Base-by-base conservation (phyloP, 2,888 invertebrate species). In the Eupithecia subfuscata region DNA sequence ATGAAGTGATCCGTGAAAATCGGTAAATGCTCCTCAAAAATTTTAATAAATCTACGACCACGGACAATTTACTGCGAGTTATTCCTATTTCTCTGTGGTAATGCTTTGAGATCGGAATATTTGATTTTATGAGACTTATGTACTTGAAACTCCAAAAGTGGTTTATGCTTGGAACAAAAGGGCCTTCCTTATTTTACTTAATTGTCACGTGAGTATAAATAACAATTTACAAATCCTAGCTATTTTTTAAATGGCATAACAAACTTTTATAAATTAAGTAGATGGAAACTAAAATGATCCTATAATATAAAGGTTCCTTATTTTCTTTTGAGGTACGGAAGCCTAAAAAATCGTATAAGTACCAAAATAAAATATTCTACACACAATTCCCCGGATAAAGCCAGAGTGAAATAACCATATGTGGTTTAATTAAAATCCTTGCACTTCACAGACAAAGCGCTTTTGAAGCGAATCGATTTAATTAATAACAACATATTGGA, bases 1-100 rank as follows among this genome's bases (percentile, higher is more conserved):
- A 75, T 70, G 73, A 76, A 81, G 76, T 78, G 80, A 77, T 76
- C 80, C 75, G 81, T 78, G 73, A 81, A 79, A 74, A 74, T 48
- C 69, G 64, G 71, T 79, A 74, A 77, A 80, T 72, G 67, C 69
- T 74, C 71, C 71, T 73, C 75, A 56, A 79, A 79, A 79, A 52
- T 77, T 74, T 78, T 73, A 73, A 78, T 75, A 75, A 78, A 79
- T 81, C 78, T 74, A 71, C 73, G 71, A 71, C 74, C 56, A 67
- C 76, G 75, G 73, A 34, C 74, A 77, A 77, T 70, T 78, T 75
- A 56, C 64, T n/a, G 34, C 45, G 68, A 75, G 63, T 60, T 71
- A 71, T 72, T 67, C 63, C 56, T 70, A 52, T 72, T 67, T 70
- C 74, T 37, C 67, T n/a, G 14, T 40, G 67, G 22, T 25, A 67